phyloP scores from a whole-genome alignment of 2,113 vertebrate genomes.

The Erythrolamprus reginae region DNA sequence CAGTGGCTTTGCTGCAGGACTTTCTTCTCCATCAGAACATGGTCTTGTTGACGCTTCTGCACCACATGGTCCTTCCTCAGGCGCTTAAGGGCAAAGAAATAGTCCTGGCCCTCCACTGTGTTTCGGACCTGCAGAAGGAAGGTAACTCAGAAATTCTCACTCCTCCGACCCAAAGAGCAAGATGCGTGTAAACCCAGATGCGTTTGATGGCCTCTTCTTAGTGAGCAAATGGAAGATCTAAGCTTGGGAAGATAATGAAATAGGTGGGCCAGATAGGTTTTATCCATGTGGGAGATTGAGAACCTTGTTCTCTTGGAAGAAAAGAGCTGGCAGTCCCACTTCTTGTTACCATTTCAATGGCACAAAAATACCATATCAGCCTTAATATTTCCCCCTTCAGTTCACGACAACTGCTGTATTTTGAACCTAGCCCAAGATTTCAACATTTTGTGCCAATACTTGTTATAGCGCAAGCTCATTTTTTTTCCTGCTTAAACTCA shows the following conservation, averaged over 20 bases:
- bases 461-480: neutral
- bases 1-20: constrained; percentile 59
- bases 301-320: neutral
- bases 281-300: neutral
- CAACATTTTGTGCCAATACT: neutral
- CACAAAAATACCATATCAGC: neutral
- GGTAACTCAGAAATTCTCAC: rapidly evolving
- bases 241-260: neutral
- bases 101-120: neutral
- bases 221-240: neutral
- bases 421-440: neutral
- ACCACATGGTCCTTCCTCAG: constrained; percentile 76
- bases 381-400: neutral
- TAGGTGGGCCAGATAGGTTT: neutral
- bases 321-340: neutral
- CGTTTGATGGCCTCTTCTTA: neutral
- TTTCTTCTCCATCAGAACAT: constrained; percentile 72
- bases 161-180: neutral
- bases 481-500: neutral
- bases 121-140: constrained; percentile 3
- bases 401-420: neutral
- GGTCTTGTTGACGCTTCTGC: constrained; percentile 69
- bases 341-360: neutral
- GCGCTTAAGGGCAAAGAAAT: constrained; percentile 72
- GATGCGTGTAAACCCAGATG: neutral